A percentile compares a stretch with the other conserved stretches of the same genome.
Conservation (phyloP, 2,888 invertebrate genomes). For the Netelia virgata region DNA sequence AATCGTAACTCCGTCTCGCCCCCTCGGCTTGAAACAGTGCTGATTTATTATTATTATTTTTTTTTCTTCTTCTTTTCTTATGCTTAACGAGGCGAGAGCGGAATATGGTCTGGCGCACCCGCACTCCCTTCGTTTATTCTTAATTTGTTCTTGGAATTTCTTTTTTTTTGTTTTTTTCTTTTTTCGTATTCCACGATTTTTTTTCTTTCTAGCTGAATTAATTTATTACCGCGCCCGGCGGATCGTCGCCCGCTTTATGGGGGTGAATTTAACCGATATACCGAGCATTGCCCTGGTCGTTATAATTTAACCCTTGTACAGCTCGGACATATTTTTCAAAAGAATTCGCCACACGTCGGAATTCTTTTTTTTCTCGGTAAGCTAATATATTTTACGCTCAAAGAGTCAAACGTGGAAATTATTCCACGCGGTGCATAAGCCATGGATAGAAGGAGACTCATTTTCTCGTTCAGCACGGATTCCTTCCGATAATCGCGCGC, state of each 20-base stretch:
- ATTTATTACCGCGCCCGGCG: slow-evolving; percentile 52
- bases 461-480: slow-evolving; percentile 17
- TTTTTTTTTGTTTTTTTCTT: slow-evolving; percentile 26
- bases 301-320: no score
- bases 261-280: slow-evolving; percentile 25
- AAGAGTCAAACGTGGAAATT: no score
- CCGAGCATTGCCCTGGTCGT: no score
- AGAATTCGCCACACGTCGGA: no score
- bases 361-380: no score
- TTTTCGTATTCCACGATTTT: slow-evolving; percentile 27
- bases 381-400: no score
- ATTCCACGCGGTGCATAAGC: no score
- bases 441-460: background rate
- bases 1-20: slow-evolving; percentile 80
- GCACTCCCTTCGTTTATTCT: slow-evolving; percentile 58
- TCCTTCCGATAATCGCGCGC: slow-evolving; percentile 1
- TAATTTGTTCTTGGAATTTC: slow-evolving; percentile 30
- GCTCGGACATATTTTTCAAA: no score
- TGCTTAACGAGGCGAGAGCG: slow-evolving; percentile 82
- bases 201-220: slow-evolving; percentile 51
- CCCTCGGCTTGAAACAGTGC: slow-evolving; percentile 76
- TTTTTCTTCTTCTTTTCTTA: slow-evolving; percentile 73
- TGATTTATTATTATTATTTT: slow-evolving; percentile 79
- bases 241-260: slow-evolving; percentile 22
- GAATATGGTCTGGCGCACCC: slow-evolving; percentile 78